phyloP scores from a whole-genome alignment of 2,797 vertebrate genomes.

The Hafferia zeledoni region DNA sequence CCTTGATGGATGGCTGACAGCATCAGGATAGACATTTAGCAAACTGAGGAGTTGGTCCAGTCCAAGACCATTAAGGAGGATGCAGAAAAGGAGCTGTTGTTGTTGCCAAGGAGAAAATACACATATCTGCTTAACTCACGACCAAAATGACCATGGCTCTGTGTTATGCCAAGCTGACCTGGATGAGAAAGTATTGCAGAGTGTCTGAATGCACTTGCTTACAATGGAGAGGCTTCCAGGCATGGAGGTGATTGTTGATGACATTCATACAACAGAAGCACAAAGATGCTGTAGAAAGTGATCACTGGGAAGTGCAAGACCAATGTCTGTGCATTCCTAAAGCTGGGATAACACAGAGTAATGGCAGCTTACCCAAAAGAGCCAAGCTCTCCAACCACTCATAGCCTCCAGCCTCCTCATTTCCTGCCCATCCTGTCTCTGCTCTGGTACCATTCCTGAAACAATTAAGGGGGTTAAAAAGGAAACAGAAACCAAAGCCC shows the following conservation, averaged over 20 bases:
- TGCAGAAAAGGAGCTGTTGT: background rate
- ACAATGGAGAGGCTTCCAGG: no score
- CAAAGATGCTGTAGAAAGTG: background rate
- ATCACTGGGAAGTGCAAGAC: accelerated
- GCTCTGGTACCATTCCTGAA: background rate
- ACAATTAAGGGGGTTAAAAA: accelerated
- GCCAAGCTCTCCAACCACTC: background rate
- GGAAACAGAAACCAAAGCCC: background rate
- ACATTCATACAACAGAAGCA: background rate
- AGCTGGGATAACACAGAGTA: accelerated
- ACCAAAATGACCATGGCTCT: accelerated
- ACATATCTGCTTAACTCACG: accelerated
- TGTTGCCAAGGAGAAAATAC: background rate
- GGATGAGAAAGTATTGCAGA: background rate
- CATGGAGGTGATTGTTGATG: background rate
- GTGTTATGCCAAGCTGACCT: background rate
- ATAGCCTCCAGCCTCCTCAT: background rate
- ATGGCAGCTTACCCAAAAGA: background rate
- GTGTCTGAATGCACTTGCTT: background rate
- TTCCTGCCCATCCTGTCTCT: background rate
- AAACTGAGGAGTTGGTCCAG: background rate
- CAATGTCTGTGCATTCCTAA: background rate
- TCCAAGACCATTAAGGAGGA: background rate
- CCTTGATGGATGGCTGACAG: background rate
- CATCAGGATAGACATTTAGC: background rate